Evolutionary conservation across 2,888 invertebrate species (phyloP), one percentile per base, ranked within the genome.

Genomic region (Tetrapedia diversipes): DNA sequence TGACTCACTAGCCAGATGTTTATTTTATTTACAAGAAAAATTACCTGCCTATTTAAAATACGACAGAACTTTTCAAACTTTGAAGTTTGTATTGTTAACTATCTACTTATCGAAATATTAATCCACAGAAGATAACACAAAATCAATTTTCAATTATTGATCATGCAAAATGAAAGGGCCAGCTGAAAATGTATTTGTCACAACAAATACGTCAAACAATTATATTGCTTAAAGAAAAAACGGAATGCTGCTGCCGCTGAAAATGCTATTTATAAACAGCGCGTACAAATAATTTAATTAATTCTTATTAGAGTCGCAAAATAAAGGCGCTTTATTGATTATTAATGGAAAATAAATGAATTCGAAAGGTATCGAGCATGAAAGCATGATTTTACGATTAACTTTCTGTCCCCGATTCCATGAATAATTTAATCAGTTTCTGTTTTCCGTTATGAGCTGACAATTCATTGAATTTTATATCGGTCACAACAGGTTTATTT

Each of bases 341-440:
- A 11, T 51, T 51, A n/a, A 51, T 51, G 10, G 51, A n/a, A 51
- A 51, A 51, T 24, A 29, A 29, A 29, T 6, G 51, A 51, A 51
- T 29, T 29, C 51, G 51, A 10, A 41, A 8, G 11, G 27, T 8
- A n/a, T 2, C 22, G 11, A 45, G 10, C n/a, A n/a, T 45, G 27
- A 6, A 10, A 2, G 27, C n/a, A 11, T 51, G 24, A n/a, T 29
- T 51, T 51, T 29, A 51, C 24, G 24, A 51, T 51, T 51, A 51
- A 51, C 51, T 51, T 29, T 11, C 29, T 11, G 45, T 51, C n/a
- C 6, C 4, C 27, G n/a, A 27, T 27, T 51, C 29, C 29, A 51
- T 11, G 29, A 51, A 51, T 51, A 51, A 51, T 51, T 51, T n/a
- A 51, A 51, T 51, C 27, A 51, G 24, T 51, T 51, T 51, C 49